phyloP scores from a whole-genome alignment of 2,888 invertebrate genomes.

The Cyclophora punctaria region DNA sequence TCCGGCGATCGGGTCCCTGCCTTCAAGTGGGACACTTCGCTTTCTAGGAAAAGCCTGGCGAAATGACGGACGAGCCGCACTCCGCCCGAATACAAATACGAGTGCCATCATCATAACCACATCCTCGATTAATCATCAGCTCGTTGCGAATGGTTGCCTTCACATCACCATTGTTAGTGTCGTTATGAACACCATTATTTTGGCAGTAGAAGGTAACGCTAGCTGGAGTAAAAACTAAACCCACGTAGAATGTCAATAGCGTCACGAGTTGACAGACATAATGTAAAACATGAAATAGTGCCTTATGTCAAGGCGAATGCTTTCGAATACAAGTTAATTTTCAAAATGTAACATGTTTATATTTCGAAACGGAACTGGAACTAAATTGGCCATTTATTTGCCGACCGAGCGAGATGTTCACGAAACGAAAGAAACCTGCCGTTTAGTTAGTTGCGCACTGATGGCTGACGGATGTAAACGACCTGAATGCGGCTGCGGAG shows the following conservation, averaged over 20 bases:
- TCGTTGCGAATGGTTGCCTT: not conserved
- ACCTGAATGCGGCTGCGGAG: slow-evolving; percentile 27
- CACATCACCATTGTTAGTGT: too few species aligned
- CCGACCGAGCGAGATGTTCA: not conserved
- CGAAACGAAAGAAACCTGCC: slow-evolving; percentile 6
- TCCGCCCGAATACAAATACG: slow-evolving; percentile 49
- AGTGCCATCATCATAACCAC: slow-evolving; percentile 24
- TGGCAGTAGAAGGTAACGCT: too few species aligned
- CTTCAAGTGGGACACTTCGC: slow-evolving; percentile 54
- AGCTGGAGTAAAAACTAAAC: too few species aligned
- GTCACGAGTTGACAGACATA: not conserved
- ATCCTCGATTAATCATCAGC: slow-evolving; percentile 41
- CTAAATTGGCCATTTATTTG: not conserved
- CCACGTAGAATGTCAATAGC: too few species aligned
- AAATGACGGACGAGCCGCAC: slow-evolving; percentile 46
- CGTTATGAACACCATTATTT: too few species aligned
- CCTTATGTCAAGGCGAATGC: slow-evolving; percentile 46
- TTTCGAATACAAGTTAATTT: slow-evolving; percentile 30
- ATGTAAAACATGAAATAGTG: slow-evolving; percentile 12
- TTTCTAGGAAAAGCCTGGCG: slow-evolving; percentile 62
- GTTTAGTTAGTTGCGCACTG: slow-evolving; percentile 18
- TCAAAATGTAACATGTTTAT: not conserved
- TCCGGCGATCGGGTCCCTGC: slow-evolving; percentile 45
- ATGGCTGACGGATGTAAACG: slow-evolving; percentile 34
- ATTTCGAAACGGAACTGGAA: slow-evolving; percentile 11